Conservation (phyloP, 2,797 vertebrate genomes). For the Argyrosomus regius region DNA sequence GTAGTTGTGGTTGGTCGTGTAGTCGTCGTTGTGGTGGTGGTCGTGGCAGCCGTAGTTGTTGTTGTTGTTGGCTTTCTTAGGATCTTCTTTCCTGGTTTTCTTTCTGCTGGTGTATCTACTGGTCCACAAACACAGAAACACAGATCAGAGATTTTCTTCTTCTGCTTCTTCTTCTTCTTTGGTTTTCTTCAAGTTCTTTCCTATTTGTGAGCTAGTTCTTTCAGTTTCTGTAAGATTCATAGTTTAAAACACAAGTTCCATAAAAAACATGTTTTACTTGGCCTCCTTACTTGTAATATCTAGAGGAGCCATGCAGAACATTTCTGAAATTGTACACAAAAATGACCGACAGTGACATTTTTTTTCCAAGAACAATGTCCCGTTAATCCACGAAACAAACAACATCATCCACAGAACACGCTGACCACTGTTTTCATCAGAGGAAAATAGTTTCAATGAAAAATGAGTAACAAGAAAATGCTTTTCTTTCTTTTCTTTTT, state of each 20-base stretch:
- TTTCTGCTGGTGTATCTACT: conserved; percentile 69
- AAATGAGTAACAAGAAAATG: background rate
- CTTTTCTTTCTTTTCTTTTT: background rate
- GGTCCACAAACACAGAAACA: conserved; percentile 1
- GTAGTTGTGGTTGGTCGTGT: conserved; percentile 58
- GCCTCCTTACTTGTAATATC: too few relatives aligned
- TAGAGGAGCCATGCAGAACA: too few relatives aligned
- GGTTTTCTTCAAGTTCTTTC: background rate
- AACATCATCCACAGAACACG: too few relatives aligned
- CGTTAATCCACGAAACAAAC: background rate
- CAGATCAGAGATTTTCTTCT: too few relatives aligned
- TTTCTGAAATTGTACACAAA: background rate
- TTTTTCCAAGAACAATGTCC: background rate
- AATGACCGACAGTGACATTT: background rate
- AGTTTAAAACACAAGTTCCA: background rate
- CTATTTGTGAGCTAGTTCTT: background rate
- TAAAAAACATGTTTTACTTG: background rate
- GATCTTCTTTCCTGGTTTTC: conserved; percentile 77
- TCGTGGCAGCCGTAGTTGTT: conserved; percentile 71
- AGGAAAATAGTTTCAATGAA: too few relatives aligned
- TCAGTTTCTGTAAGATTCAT: background rate
- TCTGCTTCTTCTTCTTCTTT: too few relatives aligned
- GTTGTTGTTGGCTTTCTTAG: conserved; percentile 74
- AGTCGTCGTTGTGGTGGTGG: conserved; percentile 72
- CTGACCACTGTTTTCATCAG: too few relatives aligned